phyloP scores from a whole-genome alignment of 2,797 vertebrate species.

The Poecilia wingei region DNA sequence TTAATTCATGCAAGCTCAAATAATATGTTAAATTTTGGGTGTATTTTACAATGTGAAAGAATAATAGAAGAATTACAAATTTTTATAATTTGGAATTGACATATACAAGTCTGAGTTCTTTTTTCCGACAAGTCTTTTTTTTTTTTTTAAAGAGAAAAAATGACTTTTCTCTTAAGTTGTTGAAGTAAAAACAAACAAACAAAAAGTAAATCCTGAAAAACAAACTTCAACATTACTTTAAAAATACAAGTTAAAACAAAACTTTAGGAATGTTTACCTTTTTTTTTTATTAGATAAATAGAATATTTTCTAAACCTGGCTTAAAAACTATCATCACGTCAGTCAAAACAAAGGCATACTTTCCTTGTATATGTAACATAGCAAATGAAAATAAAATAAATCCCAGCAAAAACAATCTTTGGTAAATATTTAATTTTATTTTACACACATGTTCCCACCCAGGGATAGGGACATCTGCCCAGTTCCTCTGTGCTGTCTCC shows the following conservation, averaged over 20 bases:
- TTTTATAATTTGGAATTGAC: neutral
- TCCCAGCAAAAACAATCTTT: neutral
- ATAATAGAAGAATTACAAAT: neutral
- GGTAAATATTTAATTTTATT: slow-evolving; percentile 13
- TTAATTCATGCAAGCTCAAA: neutral
- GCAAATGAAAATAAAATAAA: neutral
- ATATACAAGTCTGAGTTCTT: neutral
- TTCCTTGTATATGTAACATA: neutral
- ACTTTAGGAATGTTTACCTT: neutral
- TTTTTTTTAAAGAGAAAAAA: too few relatives aligned
- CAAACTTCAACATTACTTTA: neutral
- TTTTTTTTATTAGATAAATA: neutral
- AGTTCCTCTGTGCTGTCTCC: slow-evolving; percentile 11
- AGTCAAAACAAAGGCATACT: neutral
- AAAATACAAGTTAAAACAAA: neutral
- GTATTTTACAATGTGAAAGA: neutral
- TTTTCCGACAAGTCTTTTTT: neutral
- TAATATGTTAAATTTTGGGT: neutral
- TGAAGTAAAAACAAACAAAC: neutral
- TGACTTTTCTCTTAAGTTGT: neutral
- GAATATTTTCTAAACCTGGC: neutral
- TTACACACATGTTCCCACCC: slow-evolving; percentile 24
- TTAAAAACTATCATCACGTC: neutral
- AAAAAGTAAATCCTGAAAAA: neutral
- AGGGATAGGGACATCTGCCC: neutral